These are phyloP conservation scores for Tenthredo mesomela DNA, from an alignment of 2,888 invertebrate species.

Conservation along the genomic window DNA sequence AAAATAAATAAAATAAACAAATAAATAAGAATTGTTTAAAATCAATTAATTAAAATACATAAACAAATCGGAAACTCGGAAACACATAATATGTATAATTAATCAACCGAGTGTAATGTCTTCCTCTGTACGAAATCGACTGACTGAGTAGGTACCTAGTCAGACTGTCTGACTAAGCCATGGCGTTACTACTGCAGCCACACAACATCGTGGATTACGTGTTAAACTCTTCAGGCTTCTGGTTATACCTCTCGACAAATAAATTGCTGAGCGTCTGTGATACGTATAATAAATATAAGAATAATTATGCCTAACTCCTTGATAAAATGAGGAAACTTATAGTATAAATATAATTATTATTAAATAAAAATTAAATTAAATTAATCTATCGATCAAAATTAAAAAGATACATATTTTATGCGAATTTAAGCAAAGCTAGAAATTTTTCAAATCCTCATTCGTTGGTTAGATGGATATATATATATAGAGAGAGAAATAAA, in stretches of 20 bases:
- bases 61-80: neutral
- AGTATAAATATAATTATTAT: too few species aligned
- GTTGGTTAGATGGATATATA: too few species aligned
- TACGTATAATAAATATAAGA: neutral
- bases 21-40: neutral
- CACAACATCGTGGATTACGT: conserved; percentile 21
- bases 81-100: conserved; percentile 14
- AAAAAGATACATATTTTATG: too few species aligned
- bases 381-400: too few species aligned
- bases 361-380: too few species aligned
- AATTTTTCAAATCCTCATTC: too few species aligned
- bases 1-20: neutral
- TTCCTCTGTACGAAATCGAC: neutral
- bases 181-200: conserved; percentile 27
- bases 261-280: neutral
- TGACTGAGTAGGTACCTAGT: neutral
- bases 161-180: conserved; percentile 25
- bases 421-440: too few species aligned
- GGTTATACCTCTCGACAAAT: neutral
- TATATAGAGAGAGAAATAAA: neutral
- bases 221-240: neutral
- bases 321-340: too few species aligned
- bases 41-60: neutral
- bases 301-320: neutral
- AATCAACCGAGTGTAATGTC: neutral